Base-by-base conservation (phyloP, 1,140 invertebrate genomes). In the Ostrea edulis region DNA sequence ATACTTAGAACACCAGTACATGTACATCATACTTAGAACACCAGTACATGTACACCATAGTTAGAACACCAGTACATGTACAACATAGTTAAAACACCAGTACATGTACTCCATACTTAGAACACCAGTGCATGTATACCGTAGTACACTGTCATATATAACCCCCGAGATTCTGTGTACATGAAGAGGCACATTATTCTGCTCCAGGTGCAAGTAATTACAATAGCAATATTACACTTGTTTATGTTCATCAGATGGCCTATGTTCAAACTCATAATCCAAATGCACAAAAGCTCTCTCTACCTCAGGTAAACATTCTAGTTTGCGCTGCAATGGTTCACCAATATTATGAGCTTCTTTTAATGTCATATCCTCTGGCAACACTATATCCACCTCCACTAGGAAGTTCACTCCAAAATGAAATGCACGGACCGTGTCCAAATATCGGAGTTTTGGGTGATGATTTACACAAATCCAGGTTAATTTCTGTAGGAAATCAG, bases 221-320 rank as follows among this genome's bases (percentile, higher is more conserved):
- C 35, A 62, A 2, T 20, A 5, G 7, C 8, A n/a, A n/a, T n/a
- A 62, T 87, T 82, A 93, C 17, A 92, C 93, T 12, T 89, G 86
- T 90, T 94, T 95, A 85, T 95, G 95, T 88, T 95, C 95, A 11
- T 87, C 82, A 12, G 85, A 82, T 0, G 95, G 94, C 44, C 92
- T 86, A 86, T 95, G 95, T 22, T 93, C 92, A 81, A 90, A 93
- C 89, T 96, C 95, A 86, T 95, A 96, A 91, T 96, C 95, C 17
- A 95, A 89, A 90, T 96, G 95, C 1, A 96, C 95, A 91, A 96
- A 96, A 0, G 95, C 95, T 84, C 95, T 88, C 89, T 96, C 95
- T n/a, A 96, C 95, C 55, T 95, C 93, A 0, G 93, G 91, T 58
- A 96, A 90, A 35, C 92, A 90, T 90, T 96, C 95, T 71, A 96